Evolutionary conservation across 2,797 vertebrate genomes (phyloP).

Genomic region (Lagodon rhomboides): DNA sequence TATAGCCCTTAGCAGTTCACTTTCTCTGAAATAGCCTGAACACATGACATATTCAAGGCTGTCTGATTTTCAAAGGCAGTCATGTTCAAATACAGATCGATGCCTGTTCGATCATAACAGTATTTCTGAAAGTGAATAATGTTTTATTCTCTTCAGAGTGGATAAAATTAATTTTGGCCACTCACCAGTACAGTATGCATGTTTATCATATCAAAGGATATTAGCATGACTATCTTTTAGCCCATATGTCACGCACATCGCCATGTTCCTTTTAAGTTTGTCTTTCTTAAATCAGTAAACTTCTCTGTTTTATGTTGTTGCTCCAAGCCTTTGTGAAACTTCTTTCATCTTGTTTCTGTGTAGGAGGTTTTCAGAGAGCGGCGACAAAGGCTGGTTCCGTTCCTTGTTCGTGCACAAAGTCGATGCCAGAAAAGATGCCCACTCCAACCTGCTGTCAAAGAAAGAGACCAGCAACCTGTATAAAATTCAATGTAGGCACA

Average conservation of each 20-base stretch:
- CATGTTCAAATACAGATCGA: conserved; percentile 30
- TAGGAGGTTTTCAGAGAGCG: conserved; percentile 88
- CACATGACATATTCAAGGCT: not conserved
- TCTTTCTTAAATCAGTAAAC: conserved; percentile 21
- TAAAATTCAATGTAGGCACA: conserved; percentile 94
- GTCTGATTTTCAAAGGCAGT: conserved; percentile 9
- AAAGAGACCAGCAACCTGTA: conserved; percentile 96
- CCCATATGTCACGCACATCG: conserved; percentile 54
- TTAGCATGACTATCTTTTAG: conserved; percentile 67
- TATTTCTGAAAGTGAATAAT: conserved; percentile 25
- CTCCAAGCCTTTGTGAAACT: conserved; percentile 69
- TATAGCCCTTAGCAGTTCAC: not conserved
- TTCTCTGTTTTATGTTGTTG: conserved; percentile 50
- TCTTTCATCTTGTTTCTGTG: conserved; percentile 70
- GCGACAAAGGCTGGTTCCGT: conserved; percentile 93
- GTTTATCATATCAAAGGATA: conserved; percentile 63
- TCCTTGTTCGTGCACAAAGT: conserved; percentile 95
- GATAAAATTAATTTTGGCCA: conserved; percentile 60
- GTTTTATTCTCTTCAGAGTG: conserved; percentile 46
- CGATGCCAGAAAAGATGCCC: conserved; percentile 95
- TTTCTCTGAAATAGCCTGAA: not conserved
- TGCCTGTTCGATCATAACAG: conserved; percentile 19
- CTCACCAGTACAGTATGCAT: conserved; percentile 64
- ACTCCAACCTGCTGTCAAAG: conserved; percentile 97
- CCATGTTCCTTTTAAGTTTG: conserved; percentile 53